These are phyloP conservation scores for Lacanobia oleracea DNA, from an alignment of 2,888 invertebrate species.

Conservation along the genomic window DNA sequence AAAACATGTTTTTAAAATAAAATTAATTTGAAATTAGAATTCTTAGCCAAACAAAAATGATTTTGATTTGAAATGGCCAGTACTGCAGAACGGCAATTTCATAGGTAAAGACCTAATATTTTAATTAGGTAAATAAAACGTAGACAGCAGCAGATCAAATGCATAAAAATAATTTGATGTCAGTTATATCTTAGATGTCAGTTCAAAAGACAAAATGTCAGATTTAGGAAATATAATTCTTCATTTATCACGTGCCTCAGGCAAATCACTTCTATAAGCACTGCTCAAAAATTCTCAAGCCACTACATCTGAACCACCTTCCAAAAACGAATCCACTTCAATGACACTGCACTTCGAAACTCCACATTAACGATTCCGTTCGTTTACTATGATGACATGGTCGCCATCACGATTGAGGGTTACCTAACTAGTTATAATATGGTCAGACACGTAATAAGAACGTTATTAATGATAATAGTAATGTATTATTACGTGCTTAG, in stretches of 20 bases:
- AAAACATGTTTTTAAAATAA: too few species aligned
- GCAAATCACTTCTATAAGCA: neutral
- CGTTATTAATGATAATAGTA: slow-evolving; percentile 29
- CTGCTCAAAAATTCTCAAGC: neutral
- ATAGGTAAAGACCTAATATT: too few species aligned
- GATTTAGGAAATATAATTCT: too few species aligned
- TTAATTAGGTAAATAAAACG: too few species aligned
- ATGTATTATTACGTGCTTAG: slow-evolving; percentile 30
- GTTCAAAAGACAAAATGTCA: too few species aligned
- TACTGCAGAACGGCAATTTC: too few species aligned
- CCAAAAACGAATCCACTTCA: slow-evolving; percentile 14
- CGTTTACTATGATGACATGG: slow-evolving; percentile 27
- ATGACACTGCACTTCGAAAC: slow-evolving; percentile 33
- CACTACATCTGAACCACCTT: neutral
- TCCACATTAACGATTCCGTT: slow-evolving; percentile 28
- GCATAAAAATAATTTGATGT: too few species aligned
- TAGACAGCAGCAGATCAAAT: too few species aligned
- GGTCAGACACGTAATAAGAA: slow-evolving; percentile 40
- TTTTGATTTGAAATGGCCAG: too few species aligned
- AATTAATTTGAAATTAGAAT: too few species aligned
- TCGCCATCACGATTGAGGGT: slow-evolving; percentile 34
- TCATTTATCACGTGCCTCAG: neutral
- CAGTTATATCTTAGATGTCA: too few species aligned
- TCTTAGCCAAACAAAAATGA: too few species aligned
- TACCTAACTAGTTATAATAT: slow-evolving; percentile 33